Evolutionary conservation across 2,797 vertebrate genomes (phyloP), one percentile per base, ranked within the genome.

Genomic region (Sebastes diaconus): DNA sequence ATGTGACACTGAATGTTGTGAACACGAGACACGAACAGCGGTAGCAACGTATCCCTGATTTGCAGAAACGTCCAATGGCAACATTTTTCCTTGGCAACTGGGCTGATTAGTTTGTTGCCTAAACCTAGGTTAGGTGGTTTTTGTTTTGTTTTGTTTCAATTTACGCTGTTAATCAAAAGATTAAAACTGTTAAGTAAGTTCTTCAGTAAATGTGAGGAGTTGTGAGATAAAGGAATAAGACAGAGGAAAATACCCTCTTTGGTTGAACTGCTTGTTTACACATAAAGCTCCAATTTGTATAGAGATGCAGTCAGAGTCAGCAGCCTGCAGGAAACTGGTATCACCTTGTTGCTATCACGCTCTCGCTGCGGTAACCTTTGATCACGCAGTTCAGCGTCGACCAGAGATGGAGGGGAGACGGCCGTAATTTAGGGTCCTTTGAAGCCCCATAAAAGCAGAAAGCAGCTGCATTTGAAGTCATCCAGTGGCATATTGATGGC

Each of bases 301-400:
- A 11, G 74, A 73, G 76, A 65, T 18, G 67, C 69, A 42, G 63
- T 60, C 27, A 9, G 73, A 74, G 42, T 78, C 71, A 2, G 36
- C 39, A 52, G 70, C 64, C 75, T 5, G 55, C 46, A 50, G 80
- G 76, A 70, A 77, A 27, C 83, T 7, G 75, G 60, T 59, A 1
- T 54, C 58, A 4, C 32, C 58, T 55, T 50, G n/a, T 5, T 3
- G 77, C 87, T 93, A 90, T 94, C 83, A 90, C 87, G 13, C 39
- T 42, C 13, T 83, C 79, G 71, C 57, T 64, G 60, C 92, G 83
- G 80, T 82, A 91, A 93, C 94, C 91, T 94, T 92, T 94, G 92
- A 94, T 93, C 73, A 25, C 9, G 55, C 10, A 52, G 86, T 77
- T 67, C 63, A 12, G 64, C 67, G n/a, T 2, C 39, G 54, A 82